Conservation (phyloP, 2,888 invertebrate genomes). For the Drosophila formosana region DNA sequence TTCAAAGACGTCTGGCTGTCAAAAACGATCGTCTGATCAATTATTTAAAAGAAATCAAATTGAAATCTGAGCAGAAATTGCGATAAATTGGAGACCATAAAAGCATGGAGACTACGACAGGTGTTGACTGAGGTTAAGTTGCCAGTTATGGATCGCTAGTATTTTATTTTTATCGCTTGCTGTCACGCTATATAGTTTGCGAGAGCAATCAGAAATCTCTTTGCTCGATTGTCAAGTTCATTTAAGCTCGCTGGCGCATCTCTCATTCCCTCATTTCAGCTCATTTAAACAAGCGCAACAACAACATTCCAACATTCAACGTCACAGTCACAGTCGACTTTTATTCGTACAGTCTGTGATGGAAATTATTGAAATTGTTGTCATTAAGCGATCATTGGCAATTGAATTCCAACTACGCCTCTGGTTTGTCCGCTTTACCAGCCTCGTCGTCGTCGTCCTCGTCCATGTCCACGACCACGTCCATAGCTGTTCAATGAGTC, state of each 20-base stretch:
- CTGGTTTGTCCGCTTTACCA: constrained; percentile 10
- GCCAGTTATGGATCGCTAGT: constrained; percentile 18
- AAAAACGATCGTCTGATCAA: constrained; percentile 4
- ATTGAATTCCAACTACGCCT: constrained; percentile 49
- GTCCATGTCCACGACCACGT: constrained; percentile 5
- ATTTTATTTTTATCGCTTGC: constrained; percentile 7
- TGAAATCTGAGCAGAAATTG: not conserved
- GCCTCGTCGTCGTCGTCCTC: constrained; percentile 17
- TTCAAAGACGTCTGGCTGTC: constrained; percentile 1
- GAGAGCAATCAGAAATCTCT: constrained; percentile 44
- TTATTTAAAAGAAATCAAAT: not conserved
- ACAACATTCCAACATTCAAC: constrained; percentile 24
- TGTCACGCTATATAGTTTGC: constrained; percentile 52
- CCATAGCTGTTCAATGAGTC: constrained; percentile 55
- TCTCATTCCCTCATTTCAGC: constrained; percentile 18
- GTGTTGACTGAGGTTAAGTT: constrained; percentile 20
- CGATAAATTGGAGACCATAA: not conserved
- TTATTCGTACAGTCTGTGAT: constrained; percentile 17
- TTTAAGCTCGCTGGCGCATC: constrained; percentile 27
- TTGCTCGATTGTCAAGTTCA: constrained; percentile 42
- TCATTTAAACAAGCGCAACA: constrained; percentile 9
- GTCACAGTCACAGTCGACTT: constrained; percentile 17
- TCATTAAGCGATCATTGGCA: constrained; percentile 59
- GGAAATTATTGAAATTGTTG: constrained; percentile 62
- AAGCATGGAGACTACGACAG: constrained; percentile 21